Base-by-base conservation (phyloP, 2,888 invertebrate species). In the Osmoderma eremita region DNA sequence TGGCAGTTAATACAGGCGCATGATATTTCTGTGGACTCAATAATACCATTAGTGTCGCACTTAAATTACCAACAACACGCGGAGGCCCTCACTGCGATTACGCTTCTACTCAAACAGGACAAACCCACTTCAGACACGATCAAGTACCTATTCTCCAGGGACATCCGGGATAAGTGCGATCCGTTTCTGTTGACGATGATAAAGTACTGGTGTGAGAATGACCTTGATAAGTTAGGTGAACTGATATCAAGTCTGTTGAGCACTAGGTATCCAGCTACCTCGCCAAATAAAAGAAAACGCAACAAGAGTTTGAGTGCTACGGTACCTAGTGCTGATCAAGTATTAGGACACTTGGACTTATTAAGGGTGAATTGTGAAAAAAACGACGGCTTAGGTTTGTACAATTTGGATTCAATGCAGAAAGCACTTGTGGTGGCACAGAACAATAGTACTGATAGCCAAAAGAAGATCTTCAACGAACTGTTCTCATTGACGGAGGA, bases 1-100 rank as follows among this genome's bases (percentile, higher is more conserved):
- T 99, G 98, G 98, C 97, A 98, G 82, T 86, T 99, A 67, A 88
- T 98, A 54, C 90, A 92, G 72, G 97, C 97, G 45, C 98, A 98
- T 80, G 94, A 95, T 80, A 92, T 97, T 78, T 92, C 95, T 63
- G 88, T 96, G n/a, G 95, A 96, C 78, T 91, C 92, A 78, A 90
- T 97, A 71, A 83, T 95, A 77, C 91, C 94, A 39, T 84, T 92
- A 73, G 83, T 92, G 73, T 88, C 90, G 15, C 93, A 94, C 77
- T 83, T 96, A 69, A 91, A 93, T 76, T 90, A 90, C 80, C 87
- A 90, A 79, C 91, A 90, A 75, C 95, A 98, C 80, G 90, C 97
- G 0, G 98, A 98, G 85, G 97, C 98, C 0, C 84, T 97, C 24
- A 94, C 95, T 38, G 91, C 94, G 70, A 91, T 98, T 74, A 85